Conservation (phyloP, 1,140 invertebrate genomes). For the Ceratina calcarata region DNA sequence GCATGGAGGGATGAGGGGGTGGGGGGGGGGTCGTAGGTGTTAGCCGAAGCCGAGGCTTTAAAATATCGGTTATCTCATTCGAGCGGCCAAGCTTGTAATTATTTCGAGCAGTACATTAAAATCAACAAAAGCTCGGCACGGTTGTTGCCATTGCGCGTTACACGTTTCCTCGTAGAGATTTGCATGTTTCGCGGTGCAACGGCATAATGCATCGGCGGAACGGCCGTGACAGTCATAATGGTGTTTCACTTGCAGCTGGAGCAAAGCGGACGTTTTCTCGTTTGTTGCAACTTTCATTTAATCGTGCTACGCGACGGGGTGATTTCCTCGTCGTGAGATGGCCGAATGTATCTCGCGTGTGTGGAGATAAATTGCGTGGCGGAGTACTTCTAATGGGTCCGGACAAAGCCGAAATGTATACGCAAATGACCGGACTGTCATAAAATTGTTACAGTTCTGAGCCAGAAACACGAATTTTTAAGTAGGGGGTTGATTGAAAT, state of each 20-base stretch:
- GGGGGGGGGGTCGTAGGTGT: too few species aligned
- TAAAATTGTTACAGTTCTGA: not conserved
- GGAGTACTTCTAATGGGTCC: not conserved
- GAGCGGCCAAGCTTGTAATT: not conserved
- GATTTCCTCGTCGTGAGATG: not conserved
- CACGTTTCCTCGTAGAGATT: not conserved
- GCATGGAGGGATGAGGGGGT: too few species aligned
- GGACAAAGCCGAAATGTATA: not conserved
- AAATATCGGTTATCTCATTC: not conserved
- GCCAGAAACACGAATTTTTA: too few species aligned
- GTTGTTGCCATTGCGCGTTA: not conserved
- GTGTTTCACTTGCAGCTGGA: not conserved
- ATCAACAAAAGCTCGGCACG: not conserved
- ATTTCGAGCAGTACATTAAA: not conserved
- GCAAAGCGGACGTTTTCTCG: not conserved
- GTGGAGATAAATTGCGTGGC: not conserved
- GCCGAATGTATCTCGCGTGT: too few species aligned
- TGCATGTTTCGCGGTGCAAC: too few species aligned
- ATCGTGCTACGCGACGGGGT: too few species aligned
- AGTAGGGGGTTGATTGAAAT: too few species aligned
- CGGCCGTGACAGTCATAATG: not conserved
- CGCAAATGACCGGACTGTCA: not conserved
- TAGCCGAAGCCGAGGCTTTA: not conserved
- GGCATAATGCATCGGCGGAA: not conserved
- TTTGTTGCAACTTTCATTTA: constrained; percentile 10